Evolutionary conservation across 2,888 invertebrate species (phyloP), one percentile per base, ranked within the genome.

Genomic region (Stomorhina lunata): DNA sequence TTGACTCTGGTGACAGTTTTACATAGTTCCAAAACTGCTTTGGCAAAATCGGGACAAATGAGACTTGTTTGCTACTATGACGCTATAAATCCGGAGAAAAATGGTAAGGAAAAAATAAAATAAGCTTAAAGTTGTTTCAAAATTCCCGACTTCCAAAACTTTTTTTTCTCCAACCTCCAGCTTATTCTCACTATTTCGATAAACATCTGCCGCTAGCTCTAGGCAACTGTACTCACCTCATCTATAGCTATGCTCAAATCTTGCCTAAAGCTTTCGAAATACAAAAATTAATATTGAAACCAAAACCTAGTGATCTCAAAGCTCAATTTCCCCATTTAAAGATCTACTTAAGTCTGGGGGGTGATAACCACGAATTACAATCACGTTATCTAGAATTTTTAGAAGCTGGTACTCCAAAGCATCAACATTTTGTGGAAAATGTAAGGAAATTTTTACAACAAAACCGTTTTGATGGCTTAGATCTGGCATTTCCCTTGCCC

Each of bases 401-500:
- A 85, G 96, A 96, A 89, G 93, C 94, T 0, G 93, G 93, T 7
- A 93, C 95, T 78, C 93, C 93, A 0, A 93, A 93, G 1, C 89
- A 89, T 6, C 86, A 88, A 34, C 84, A 81, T 15, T 96, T 96
- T 87, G 94, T 96, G 32, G 95, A 95, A 88, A 95, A 96, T 2
- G 94, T 94, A 1, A 93, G 94, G 29, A 91, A 93, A 2, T 85
- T 96, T 25, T 91, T 95, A 32, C 94, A 94, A 78, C 94, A 95
- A 59, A 95, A 96, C 87, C 94, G 94, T 7, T 97, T 98, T 86
- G 97, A 97, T 89, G 97, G 97, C 2, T 92, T 97, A 32, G 97
- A 98, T 89, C 92, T 97, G 68, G 95, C 95, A 1, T 97, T 97
- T 95, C 95, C 97, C 90, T 95, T 97, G 91, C 95, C 96, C 1